Base-by-base conservation (phyloP, 2,888 invertebrate genomes). In the Cremastinae sp. region DNA sequence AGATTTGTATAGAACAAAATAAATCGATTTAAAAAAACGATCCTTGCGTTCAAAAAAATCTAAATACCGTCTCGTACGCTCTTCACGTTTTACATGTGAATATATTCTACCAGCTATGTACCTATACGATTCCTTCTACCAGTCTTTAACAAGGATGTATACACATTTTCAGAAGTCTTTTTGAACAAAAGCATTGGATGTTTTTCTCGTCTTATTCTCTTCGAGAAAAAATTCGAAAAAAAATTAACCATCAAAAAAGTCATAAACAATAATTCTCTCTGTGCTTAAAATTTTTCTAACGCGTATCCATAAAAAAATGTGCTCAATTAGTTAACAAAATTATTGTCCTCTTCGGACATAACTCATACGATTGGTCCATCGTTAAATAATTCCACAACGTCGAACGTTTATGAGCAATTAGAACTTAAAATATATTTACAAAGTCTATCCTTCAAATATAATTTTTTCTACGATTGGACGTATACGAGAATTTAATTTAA, bases 311-410 rank as follows among this genome's bases (percentile, higher is more conserved):
- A 43, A 5, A 74, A 53, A 66, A 72, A 78, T 37, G 66, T 58
- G 62, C 71, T 77, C 62, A 56, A 76, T 75, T 55, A 65, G 58
- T 75, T 69, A 80, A 62, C 59, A 80, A 82, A 84, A 83, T 85
- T 84, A 85, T 84, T 82, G 82, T 85, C 83, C 80, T 80, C 39
- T 9, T 37, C 61, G 77, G 77, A 82, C 80, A 78, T 70, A 62
- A 77, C 79, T 79, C 49, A 72, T 75, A 81, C 75, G 80, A 83
- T 82, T 83, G 82, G 82, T 85, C 83, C 82, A 58, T 70, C 78
- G 74, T 79, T 74, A 66, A 64, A 74, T 61, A 61, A 49, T 61
- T 75, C 51, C 56, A 55, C 22, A 66, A 45, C 22, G 18, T 51
- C 41, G 16, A 51, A 65, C 59, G 53, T 43, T 22, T 18, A 18